phyloP scores from a whole-genome alignment of 1,140 invertebrate species.

The Stegodyphus dumicola region DNA sequence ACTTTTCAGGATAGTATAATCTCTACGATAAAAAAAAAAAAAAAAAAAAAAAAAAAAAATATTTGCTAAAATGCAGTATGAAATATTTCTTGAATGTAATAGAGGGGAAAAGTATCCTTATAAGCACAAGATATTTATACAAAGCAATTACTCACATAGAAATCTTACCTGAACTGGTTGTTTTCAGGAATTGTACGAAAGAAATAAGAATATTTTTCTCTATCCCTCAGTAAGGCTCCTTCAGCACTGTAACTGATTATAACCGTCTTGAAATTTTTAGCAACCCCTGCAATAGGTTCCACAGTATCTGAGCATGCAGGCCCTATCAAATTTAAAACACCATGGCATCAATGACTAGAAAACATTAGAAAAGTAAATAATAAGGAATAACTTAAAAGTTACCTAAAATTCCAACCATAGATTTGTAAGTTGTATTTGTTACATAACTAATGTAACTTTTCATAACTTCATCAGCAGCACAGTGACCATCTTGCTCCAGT shows the following conservation, averaged over 20 bases:
- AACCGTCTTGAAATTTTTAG: slow-evolving; percentile 80
- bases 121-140: too few relatives aligned
- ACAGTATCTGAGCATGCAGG: slow-evolving; percentile 87
- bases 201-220: slow-evolving; percentile 82
- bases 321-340: slow-evolving; percentile 68
- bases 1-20: too few relatives aligned
- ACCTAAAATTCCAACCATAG: slow-evolving; percentile 79
- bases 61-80: too few relatives aligned
- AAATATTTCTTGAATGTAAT: too few relatives aligned
- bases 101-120: too few relatives aligned
- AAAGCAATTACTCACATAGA: not conserved
- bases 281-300: slow-evolving; percentile 83
- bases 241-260: slow-evolving; percentile 87
- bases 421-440: slow-evolving; percentile 70
- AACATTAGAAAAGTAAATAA: slow-evolving; percentile 4
- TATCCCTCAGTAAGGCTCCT: slow-evolving; percentile 78
- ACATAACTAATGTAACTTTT: slow-evolving; percentile 83
- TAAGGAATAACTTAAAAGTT: slow-evolving; percentile 42
- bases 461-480: slow-evolving; percentile 81
- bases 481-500: slow-evolving; percentile 76
- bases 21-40: too few relatives aligned
- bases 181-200: slow-evolving; percentile 86
- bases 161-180: slow-evolving; percentile 76
- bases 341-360: not conserved
- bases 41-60: too few relatives aligned